Evolutionary conservation across 2,113 vertebrate species (phyloP).

Genomic region (Etheostoma spectabile): DNA sequence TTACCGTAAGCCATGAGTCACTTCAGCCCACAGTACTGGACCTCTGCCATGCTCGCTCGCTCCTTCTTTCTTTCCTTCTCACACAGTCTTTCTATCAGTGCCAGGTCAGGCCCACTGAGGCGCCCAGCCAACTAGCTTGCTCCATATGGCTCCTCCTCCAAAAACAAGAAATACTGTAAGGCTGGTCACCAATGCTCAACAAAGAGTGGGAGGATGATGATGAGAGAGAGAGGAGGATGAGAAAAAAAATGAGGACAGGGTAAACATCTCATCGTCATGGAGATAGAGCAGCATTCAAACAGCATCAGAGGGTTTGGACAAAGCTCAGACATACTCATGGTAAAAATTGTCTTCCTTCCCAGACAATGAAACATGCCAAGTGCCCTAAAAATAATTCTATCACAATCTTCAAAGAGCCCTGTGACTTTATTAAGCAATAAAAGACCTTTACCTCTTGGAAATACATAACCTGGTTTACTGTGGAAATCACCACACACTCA

Average conservation of each 20-base stretch:
- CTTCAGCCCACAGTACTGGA: slow-evolving; percentile 81
- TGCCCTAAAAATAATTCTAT: slow-evolving; percentile 3
- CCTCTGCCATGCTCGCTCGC: slow-evolving; percentile 72
- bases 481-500: too few species aligned
- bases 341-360: slow-evolving; percentile 24
- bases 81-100: slow-evolving; percentile 69
- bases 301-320: slow-evolving; percentile 17
- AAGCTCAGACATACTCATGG: slow-evolving; percentile 17
- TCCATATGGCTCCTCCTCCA: slow-evolving; percentile 59
- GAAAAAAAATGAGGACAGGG: slow-evolving; percentile 23
- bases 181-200: slow-evolving; percentile 41
- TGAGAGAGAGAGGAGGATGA: slow-evolving; percentile 11
- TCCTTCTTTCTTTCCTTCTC: slow-evolving; percentile 57
- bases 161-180: slow-evolving; percentile 71
- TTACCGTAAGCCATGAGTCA: slow-evolving; percentile 85
- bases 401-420: slow-evolving; percentile 16
- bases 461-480: slow-evolving; percentile 17
- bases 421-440: slow-evolving; percentile 34
- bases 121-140: slow-evolving; percentile 58
- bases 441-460: slow-evolving; percentile 12
- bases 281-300: slow-evolving; percentile 50
- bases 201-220: slow-evolving; percentile 59
- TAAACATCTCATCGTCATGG: slow-evolving; percentile 66
- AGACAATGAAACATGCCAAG: slow-evolving; percentile 23
- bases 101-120: slow-evolving; percentile 69